Percentiles rank a stretch among this genome's conserved stretches.
phyloP scores from a whole-genome alignment of 2,113 vertebrate genomes.

The Phyllopteryx taeniolatus region DNA sequence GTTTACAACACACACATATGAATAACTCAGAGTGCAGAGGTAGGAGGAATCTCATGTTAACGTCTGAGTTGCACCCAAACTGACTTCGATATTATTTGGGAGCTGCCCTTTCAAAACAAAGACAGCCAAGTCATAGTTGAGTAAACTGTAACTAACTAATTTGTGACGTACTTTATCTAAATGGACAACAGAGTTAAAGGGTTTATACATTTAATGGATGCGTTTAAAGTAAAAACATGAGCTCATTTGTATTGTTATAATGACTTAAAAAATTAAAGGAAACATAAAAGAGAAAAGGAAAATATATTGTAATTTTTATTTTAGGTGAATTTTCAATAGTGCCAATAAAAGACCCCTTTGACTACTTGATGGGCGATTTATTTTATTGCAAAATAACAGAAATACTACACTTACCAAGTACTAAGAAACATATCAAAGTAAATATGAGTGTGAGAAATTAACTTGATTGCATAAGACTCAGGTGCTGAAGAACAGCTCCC shows the following conservation, averaged over 20 bases:
- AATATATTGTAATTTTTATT: not conserved
- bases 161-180: not conserved
- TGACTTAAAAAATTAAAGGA: not conserved
- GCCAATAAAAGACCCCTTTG: not conserved
- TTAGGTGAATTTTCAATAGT: not conserved
- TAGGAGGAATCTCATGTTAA: slow-evolving; percentile 27
- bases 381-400: not conserved
- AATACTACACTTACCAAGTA: not conserved
- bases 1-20: not conserved
- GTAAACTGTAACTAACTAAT: slow-evolving; percentile 21
- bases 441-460: not conserved
- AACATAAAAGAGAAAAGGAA: not conserved
- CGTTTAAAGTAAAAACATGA: not conserved
- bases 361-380: not conserved
- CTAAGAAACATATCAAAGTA: not conserved
- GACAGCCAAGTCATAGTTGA: slow-evolving; percentile 32
- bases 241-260: not conserved
- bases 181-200: slow-evolving; percentile 18
- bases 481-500: slow-evolving; percentile 68
- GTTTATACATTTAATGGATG: not conserved
- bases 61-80: slow-evolving; percentile 13
- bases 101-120: slow-evolving; percentile 26
- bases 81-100: not conserved
- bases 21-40: slow-evolving; percentile 10
- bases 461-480: slow-evolving; percentile 7